A percentile compares a stretch with the other conserved stretches of the same genome.
Evolutionary conservation across 2,113 vertebrate species (phyloP).

Genomic region (Prietella phreatophila): DNA sequence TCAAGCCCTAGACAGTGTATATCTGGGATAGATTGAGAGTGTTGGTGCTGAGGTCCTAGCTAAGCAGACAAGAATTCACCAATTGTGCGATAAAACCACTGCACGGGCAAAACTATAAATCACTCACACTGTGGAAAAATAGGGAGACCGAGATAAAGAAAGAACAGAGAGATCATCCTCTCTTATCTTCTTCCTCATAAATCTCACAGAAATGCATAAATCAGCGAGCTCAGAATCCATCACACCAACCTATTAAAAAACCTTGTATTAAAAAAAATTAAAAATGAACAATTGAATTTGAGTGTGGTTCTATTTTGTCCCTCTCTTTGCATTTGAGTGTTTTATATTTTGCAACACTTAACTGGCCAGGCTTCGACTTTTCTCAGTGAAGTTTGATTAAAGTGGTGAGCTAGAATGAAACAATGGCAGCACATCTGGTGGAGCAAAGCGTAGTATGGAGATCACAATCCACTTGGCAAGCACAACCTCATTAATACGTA

Average conservation of each 20-base stretch:
- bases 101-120: constrained; percentile 60
- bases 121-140: constrained; percentile 47
- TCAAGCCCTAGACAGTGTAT: background rate
- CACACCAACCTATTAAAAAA: constrained; percentile 57
- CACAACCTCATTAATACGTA: constrained; percentile 38
- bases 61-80: constrained; percentile 37
- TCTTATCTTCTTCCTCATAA: constrained; percentile 62
- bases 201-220: constrained; percentile 62
- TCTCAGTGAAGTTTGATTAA: constrained; percentile 55
- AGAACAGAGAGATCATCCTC: constrained; percentile 63
- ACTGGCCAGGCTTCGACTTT: constrained; percentile 56
- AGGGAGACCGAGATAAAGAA: constrained; percentile 37
- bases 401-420: constrained; percentile 52
- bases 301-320: constrained; percentile 68
- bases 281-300: constrained; percentile 51
- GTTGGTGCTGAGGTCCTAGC: constrained; percentile 9
- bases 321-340: constrained; percentile 56
- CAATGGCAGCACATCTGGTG: constrained; percentile 43
- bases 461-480: constrained; percentile 14
- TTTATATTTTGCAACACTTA: constrained; percentile 70
- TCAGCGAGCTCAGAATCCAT: constrained; percentile 57
- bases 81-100: constrained; percentile 60
- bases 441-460: constrained; percentile 5
- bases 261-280: constrained; percentile 45
- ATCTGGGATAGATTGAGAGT: constrained; percentile 27